A percentile compares a stretch with the other conserved stretches of the same genome.
phyloP scores from a whole-genome alignment of 2,888 invertebrate genomes.

The Geophilus truncorum region DNA sequence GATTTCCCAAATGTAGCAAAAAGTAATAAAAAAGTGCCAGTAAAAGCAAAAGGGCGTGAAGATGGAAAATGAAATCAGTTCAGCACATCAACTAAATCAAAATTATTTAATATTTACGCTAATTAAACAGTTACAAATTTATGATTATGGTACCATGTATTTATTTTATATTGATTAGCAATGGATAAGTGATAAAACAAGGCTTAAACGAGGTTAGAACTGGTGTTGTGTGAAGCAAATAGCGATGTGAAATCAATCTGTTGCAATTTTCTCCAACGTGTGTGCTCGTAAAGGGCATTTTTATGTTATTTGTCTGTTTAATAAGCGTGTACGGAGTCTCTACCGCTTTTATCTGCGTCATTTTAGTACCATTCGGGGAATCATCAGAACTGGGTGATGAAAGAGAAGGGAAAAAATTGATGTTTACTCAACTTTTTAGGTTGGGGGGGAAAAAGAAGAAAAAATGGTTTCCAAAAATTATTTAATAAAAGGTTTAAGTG shows the following conservation, averaged over 20 bases:
- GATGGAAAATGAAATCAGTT: too few species aligned
- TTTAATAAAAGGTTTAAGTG: background rate
- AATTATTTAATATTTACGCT: too few species aligned
- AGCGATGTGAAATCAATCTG: background rate
- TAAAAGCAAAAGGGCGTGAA: too few species aligned
- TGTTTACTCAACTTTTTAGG: conserved; percentile 1
- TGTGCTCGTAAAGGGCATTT: background rate
- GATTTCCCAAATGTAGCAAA: too few species aligned
- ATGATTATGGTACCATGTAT: too few species aligned
- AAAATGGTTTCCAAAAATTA: too few species aligned
- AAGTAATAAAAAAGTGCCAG: too few species aligned
- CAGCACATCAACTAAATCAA: too few species aligned
- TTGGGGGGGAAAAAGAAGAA: background rate
- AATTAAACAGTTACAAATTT: too few species aligned
- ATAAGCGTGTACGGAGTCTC: background rate
- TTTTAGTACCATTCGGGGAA: background rate
- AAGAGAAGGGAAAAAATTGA: background rate
- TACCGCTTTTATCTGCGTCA: background rate
- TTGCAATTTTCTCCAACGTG: background rate
- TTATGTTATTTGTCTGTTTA: conserved; percentile 20
- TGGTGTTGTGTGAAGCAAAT: background rate
- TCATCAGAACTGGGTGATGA: background rate
- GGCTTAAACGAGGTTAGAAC: too few species aligned
- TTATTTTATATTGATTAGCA: too few species aligned
- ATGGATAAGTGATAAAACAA: too few species aligned